Base-by-base conservation (phyloP, 2,888 invertebrate genomes). In the Synanthedon tipuliformis region DNA sequence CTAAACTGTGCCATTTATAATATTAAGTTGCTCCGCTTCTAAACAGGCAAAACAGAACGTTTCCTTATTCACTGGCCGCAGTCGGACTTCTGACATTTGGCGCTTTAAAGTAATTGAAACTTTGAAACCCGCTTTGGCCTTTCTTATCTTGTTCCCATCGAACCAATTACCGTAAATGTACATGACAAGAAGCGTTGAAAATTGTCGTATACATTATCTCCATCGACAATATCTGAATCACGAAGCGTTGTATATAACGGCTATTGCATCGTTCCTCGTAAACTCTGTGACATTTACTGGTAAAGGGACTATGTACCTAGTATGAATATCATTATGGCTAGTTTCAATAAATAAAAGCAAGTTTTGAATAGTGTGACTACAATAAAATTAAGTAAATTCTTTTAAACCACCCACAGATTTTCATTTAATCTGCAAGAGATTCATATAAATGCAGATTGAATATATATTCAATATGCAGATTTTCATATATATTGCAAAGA, bases 121-220 rank as follows among this genome's bases (percentile, higher is more conserved):
- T 50, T 13, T 71, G 71, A 63, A 54, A 48, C 53, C 50, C 50
- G 41, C 54, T 51, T 56, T 53, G 52, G 55, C 53, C 55, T 56
- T 57, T 62, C 58, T 57, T 59, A 61, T 61, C 57, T 59, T 49
- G 27, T 53, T 61, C 65, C 61, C 61, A 66, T 61, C 53, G 59
- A 16, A 53, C 59, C 61, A 62, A 64, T 66, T 63, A 62, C 57
- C 54, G 61, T 61, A 59, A 64, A 58, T 61, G 62, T 55, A 45
- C 45, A 45, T n/a, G 45, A 45, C 45, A 45, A 34, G 45, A 45
- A 45, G 45, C 45, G 45, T 7, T 45, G 45, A 45, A 45, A 13
- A 45, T 45, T 45, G 45, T 45, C 13, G 45, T 45, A 15, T 45
- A 34, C 34, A 34, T 34, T 34, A 34, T 34, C 34, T 13, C 2